phyloP scores from a whole-genome alignment of 2,113 vertebrate species.

The Gnathonemus longibarbis region DNA sequence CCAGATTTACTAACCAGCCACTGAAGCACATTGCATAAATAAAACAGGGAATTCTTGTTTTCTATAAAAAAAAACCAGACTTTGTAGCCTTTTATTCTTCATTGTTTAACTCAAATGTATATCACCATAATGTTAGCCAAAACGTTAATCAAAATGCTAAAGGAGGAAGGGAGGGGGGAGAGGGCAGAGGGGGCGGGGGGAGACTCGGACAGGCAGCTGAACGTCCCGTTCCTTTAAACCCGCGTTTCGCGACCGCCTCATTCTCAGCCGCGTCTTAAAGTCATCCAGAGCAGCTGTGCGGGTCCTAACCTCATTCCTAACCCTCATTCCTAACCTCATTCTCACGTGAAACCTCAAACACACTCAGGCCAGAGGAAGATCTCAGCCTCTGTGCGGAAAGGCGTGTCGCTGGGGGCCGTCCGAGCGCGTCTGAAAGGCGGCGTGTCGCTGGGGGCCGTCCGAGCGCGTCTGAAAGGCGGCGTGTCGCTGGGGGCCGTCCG shows the following conservation, averaged over 20 bases:
- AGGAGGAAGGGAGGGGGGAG: not conserved
- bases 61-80: not conserved
- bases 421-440: not conserved
- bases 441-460: too few species aligned
- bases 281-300: not conserved
- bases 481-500: too few species aligned
- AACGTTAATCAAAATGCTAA: not conserved
- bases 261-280: not conserved
- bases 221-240: not conserved
- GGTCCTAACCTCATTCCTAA: not conserved
- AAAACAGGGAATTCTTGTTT: not conserved
- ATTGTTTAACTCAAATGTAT: not conserved
- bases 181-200: not conserved
- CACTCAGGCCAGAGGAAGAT: not conserved
- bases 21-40: not conserved
- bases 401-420: too few species aligned
- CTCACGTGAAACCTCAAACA: not conserved
- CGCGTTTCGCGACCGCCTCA: not conserved
- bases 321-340: not conserved
- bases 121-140: not conserved
- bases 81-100: not conserved
- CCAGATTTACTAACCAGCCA: not conserved
- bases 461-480: not conserved
- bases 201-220: not conserved
- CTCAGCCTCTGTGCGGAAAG: not conserved